phyloP scores from a whole-genome alignment of 1,140 invertebrate genomes.

The Elymnias hypermnestra region DNA sequence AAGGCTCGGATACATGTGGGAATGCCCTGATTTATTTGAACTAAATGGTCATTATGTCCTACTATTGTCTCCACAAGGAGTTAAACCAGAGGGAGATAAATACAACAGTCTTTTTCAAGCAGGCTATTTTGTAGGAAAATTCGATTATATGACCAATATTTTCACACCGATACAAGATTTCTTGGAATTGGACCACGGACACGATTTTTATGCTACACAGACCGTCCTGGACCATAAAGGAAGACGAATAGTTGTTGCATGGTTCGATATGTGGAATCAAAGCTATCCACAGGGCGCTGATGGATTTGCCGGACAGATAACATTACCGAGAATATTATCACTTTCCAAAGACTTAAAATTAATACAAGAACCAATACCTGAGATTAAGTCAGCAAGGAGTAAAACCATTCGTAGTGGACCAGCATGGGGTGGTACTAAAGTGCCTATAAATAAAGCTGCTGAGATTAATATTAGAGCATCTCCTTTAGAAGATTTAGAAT shows the following conservation, averaged over 20 bases:
- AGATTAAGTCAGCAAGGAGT: slow-evolving; percentile 26
- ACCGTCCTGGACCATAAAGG: slow-evolving; percentile 33
- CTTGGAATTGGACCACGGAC: slow-evolving; percentile 58
- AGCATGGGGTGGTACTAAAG: slow-evolving; percentile 11
- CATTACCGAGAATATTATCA: slow-evolving; percentile 43
- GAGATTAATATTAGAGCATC: slow-evolving; percentile 33
- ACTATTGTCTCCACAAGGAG: slow-evolving; percentile 62
- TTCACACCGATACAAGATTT: slow-evolving; percentile 45
- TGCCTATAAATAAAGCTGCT: slow-evolving; percentile 37
- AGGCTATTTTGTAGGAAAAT: slow-evolving; percentile 54
- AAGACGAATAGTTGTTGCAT: slow-evolving; percentile 16
- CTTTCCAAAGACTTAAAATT: slow-evolving; percentile 30
- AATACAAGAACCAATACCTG: slow-evolving; percentile 42
- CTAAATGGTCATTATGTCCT: slow-evolving; percentile 47
- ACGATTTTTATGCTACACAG: slow-evolving; percentile 68
- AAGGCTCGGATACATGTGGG: slow-evolving; percentile 57
- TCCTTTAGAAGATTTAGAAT: slow-evolving; percentile 20
- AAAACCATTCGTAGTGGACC: slow-evolving; percentile 21
- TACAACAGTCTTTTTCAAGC: slow-evolving; percentile 63
- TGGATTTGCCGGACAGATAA: slow-evolving; percentile 55
- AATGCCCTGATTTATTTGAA: slow-evolving; percentile 64
- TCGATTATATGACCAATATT: slow-evolving; percentile 40
- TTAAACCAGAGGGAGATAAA: slow-evolving; percentile 49
- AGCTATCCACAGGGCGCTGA: slow-evolving; percentile 45
- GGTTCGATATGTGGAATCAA: slow-evolving; percentile 64